Base-by-base conservation (phyloP, 2,888 invertebrate genomes). In the Nomada ruficornis region DNA sequence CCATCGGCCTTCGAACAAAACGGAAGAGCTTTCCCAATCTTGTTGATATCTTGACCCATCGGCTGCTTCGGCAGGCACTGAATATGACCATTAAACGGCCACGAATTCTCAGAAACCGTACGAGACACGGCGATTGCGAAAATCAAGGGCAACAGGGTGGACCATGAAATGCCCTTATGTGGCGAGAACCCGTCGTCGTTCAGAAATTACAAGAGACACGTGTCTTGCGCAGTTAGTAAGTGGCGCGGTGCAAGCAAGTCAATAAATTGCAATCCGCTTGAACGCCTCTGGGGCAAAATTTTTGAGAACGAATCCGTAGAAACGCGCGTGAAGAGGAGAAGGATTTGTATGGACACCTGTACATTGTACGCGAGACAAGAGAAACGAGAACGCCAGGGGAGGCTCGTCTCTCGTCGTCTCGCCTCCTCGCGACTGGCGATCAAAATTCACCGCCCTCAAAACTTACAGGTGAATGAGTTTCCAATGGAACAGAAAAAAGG, bases 1-100 rank as follows among this genome's bases (percentile, higher is more conserved):
- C 42, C 7, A 23, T 13, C 26, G 26, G 60, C 52, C 60, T 60
- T 60, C 60, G 20, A 75, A 42, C 57, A 4, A 36, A 36, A 70
- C 42, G 42, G 52, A 70, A 60, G 10, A 3, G 47, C 47, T 47
- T 47, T 47, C 47, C 47, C 11, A 47, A 47, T 3, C 47, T 47
- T 47, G 47, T 47, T 15, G 47, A 47, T 15, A 13, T 47, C 36
- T 7, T 36, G 36, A 36, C 5, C 36, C 36, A 9, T 36, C 7
- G 36, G 7, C 36, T 36, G 36, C 36, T 15, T 23, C 15, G 36
- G 10, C 20, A 36, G 29, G 11, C 18, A 11, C 52, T 20, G 23
- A 57, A 69, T 9, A 9, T 4, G 44, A 64, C 13, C 55, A 13
- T 57, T 29, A 3, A 47, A 20, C 13, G 54, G n/a, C n/a, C 11